Base-by-base conservation (phyloP, 2,113 vertebrate genomes). In the Cyprinodon variegatus region DNA sequence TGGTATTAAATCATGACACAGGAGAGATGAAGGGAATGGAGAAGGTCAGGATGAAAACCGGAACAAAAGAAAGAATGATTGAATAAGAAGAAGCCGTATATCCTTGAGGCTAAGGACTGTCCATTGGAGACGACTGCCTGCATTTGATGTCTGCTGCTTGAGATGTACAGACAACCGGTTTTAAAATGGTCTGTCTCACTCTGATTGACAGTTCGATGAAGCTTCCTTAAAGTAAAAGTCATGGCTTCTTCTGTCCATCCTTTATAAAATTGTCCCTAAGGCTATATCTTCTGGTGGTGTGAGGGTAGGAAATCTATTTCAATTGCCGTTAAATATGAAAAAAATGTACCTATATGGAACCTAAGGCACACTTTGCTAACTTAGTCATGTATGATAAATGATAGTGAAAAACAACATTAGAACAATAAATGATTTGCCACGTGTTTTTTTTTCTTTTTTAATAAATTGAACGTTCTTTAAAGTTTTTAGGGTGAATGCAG, bases 151-250 rank as follows among this genome's bases (percentile, higher is more conserved):
- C 84, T 61, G 76, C 20, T 14, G 78, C 72, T 72, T 77, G 83
- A 88, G 75, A 83, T 76, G 80, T 62, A 74, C 77, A 80, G 72
- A 78, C 62, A 61, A 74, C 74, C 67, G 71, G 77, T 71, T 79
- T 83, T 81, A 59, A 83, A 87, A 91, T 85, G 61, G 76, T 66
- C 72, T 73, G 79, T 88, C 87, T 81, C 72, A 11, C 78, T 61
- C 40, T 92, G 90, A 91, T 74, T 88, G 90, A 90, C 87, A 84
- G 84, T 66, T 77, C 72, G 68, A 46, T 70, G 69, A 73, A 75
- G 43, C 65, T 84, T 66, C 45, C n/a, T 38, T 80, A 50, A 46
- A 82, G 70, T 86, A 70, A 86, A 76, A 84, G 75, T 79, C 72
- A 70, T 4, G 37, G 39, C 62, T 59, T 29, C 73, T 78, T 71